Evolutionary conservation across 2,888 invertebrate genomes (phyloP), one percentile per base, ranked within the genome.

Genomic region (Athripsodes cinereus): DNA sequence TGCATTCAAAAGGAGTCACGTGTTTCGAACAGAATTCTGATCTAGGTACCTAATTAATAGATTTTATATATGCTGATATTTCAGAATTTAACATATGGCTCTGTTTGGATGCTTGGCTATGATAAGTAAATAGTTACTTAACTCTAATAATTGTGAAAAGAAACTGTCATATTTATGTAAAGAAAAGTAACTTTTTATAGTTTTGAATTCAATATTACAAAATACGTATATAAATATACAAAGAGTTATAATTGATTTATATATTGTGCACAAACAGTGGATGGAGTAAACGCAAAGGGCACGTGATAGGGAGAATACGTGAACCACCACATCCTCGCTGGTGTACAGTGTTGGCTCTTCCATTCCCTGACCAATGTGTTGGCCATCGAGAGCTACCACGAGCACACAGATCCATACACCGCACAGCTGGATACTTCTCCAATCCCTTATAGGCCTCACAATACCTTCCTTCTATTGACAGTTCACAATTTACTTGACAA

Each of bases 331-430:
- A 91, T 68, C 86, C 90, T 65, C 83, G 91, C 68, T 90, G 91
- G 90, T 92, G 91, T 81, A 92, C 92, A 64, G 85, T 93, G 69
- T 84, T 93, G 74, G 93, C 93, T 66, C 82, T 93, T 70, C 93
- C 93, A 66, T 94, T 94, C 79, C 92, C 92, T 69, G 93, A 94
- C 81, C 92, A 93, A 81, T 92, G 92, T 74, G 86, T 93, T 69
- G 93, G 91, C 67, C 80, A 92, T 70, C 83, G 93, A 64, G 92
- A 93, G 77, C 85, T 90, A 69, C 85, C 85, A 66, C 83, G 90
- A 68, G 83, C 84, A 69, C 86, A 85, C 72, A 83, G 87, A 62
- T 82, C 82, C 70, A 75, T 79, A 64, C 82, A 82, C 65, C 87
- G 87, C 70, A 52, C 56, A n/a, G 92, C 92, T 68, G 93, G 92